These are phyloP conservation scores for Sapajus apella DNA, from an alignment of 2,113 vertebrate genomes.

Conservation along the genomic window DNA sequence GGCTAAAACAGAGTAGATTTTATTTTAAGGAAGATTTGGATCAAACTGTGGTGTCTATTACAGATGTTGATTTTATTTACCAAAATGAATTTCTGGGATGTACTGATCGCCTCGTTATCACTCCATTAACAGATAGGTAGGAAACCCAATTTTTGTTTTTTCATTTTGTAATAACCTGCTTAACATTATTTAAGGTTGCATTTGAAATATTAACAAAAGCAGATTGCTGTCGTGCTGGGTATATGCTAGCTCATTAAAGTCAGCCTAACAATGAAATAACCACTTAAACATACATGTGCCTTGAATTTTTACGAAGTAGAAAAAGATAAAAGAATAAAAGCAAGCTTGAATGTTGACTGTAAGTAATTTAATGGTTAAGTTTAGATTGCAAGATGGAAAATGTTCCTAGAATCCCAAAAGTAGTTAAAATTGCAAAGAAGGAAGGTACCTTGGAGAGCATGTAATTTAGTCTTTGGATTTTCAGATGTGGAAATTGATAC, in stretches of 20 bases:
- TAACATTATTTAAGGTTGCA: not conserved
- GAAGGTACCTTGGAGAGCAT: not conserved
- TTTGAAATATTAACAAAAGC: conserved; percentile 21
- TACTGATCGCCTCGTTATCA: conserved; percentile 95
- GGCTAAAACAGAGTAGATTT: conserved; percentile 94
- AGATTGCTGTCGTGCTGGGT: not conserved
- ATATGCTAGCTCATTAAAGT: not conserved
- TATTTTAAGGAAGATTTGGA: conserved; percentile 92
- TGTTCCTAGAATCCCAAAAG: not conserved
- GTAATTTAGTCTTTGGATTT: not conserved
- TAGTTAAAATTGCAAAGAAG: conserved; percentile 32
- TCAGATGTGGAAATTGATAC: not conserved
- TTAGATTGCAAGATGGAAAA: not conserved
- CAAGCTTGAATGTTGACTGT: not conserved
- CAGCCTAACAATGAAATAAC: conserved; percentile 23
- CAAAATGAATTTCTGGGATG: conserved; percentile 96
- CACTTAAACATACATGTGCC: not conserved
- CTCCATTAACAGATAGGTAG: conserved; percentile 94
- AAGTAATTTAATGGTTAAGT: conserved; percentile 38
- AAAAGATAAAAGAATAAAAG: conserved; percentile 36
- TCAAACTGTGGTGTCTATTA: conserved; percentile 90
- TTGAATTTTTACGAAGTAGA: conserved; percentile 52
- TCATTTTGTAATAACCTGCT: not conserved
- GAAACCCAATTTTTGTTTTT: conserved; percentile 33
- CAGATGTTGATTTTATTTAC: conserved; percentile 94